Base-by-base conservation (phyloP, 2,797 vertebrate genomes). In the Cygnus olor region DNA sequence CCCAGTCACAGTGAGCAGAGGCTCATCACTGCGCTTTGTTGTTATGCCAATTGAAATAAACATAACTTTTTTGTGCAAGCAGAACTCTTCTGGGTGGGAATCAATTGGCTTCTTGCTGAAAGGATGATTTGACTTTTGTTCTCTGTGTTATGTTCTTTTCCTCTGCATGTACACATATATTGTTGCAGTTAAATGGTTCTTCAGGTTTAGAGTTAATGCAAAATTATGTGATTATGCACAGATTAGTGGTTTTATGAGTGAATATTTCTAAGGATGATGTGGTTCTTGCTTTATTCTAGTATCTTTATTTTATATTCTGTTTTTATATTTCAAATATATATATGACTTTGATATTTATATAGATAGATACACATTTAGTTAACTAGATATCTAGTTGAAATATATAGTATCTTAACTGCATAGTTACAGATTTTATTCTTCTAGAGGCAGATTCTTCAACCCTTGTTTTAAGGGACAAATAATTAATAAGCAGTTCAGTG, bases 1-100 rank as follows among this genome's bases (percentile, higher is more conserved):
- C 24, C 16, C 30, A 18, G 22, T 64, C 25, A 6, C 40, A 57
- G 53, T 16, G 53, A 81, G 30, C 80, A 80, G 44, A 66, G 28
- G 18, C 27, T 88, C 2, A 4, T 73, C 34, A 27, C 51, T 77
- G 22, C 73, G 60, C 80, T 93, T 34, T 60, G 30, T 36, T 57
- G 9, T 78, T 58, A n/a, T 66, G 13, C 11, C 88, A 51, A 0
- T 0, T 91, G 72, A 80, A 80, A 69, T 85, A 45, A 65, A 32
- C 1, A 1, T 7, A 25, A n/a, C 27, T 58, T 0, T 66, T 20
- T 15, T 45, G 40, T 74, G n/a, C 24, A 18, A 45, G n/a, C 32
- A 68, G 36, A 61, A 1, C 18, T 88, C 15, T 47, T 16, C 21
- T 63, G 56, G 45, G 18, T 10, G 36, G 44, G 80, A 83, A 15